These are phyloP conservation scores for Euplexia lucipara DNA, from an alignment of 2,888 invertebrate species.

Conservation along the genomic window DNA sequence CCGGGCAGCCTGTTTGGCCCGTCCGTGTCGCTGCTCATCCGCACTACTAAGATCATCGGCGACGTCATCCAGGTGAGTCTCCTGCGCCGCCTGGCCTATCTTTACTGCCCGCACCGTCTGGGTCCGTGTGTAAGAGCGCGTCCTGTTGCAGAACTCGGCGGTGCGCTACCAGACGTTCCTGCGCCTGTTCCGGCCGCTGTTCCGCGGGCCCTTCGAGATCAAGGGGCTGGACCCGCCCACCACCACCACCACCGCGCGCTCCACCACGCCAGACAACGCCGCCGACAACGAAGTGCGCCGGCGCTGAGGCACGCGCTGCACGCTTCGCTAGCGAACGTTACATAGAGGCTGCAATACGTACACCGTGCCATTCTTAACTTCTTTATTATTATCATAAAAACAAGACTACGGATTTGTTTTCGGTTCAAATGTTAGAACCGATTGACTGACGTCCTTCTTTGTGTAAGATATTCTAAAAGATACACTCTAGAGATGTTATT, in stretches of 20 bases:
- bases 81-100: too few relatives aligned
- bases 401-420: neutral
- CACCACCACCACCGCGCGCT: slow-evolving; percentile 83
- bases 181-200: slow-evolving; percentile 94
- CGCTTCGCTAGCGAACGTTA: too few relatives aligned
- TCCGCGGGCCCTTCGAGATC: slow-evolving; percentile 94
- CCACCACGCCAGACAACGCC: slow-evolving; percentile 38
- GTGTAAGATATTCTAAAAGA: neutral
- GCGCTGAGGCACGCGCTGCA: slow-evolving; percentile 49
- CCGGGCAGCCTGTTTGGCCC: slow-evolving; percentile 93
- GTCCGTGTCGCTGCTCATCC: slow-evolving; percentile 92
- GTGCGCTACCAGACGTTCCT: slow-evolving; percentile 93
- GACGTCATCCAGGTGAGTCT: slow-evolving; percentile 92
- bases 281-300: slow-evolving; percentile 78
- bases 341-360: neutral
- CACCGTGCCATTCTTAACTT: slow-evolving; percentile 28
- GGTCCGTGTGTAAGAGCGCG: neutral
- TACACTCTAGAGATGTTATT: neutral
- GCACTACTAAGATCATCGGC: slow-evolving; percentile 92
- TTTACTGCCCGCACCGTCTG: neutral
- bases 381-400: neutral
- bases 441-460: neutral
- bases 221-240: slow-evolving; percentile 93
- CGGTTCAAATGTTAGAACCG: neutral
- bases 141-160: slow-evolving; percentile 93